A percentile compares a stretch with the other conserved stretches of the same genome.
phyloP scores from a whole-genome alignment of 2,888 invertebrate genomes.

The Eristalis pertinax region DNA sequence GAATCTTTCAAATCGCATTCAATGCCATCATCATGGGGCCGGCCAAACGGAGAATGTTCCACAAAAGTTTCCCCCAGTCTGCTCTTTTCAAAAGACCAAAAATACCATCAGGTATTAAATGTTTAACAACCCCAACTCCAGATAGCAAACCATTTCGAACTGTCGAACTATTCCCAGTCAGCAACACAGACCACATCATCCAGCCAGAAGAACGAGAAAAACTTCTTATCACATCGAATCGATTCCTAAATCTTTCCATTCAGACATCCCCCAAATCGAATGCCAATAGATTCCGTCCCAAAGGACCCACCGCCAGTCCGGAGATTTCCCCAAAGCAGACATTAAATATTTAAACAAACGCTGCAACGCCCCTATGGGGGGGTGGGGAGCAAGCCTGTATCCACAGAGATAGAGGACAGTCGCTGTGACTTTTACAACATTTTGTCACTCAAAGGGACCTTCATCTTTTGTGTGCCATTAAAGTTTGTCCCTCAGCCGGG shows the following conservation, averaged over 20 bases:
- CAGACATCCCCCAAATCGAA: not conserved
- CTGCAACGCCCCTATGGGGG: not conserved
- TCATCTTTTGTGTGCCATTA: not conserved
- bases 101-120: too few relatives aligned
- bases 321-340: slow-evolving; percentile 20
- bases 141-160: too few relatives aligned
- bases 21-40: too few relatives aligned
- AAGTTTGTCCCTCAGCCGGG: not conserved
- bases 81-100: too few relatives aligned
- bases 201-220: not conserved
- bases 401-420: not conserved
- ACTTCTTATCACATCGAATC: not conserved
- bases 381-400: not conserved
- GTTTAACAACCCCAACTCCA: too few relatives aligned
- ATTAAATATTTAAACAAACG: slow-evolving; percentile 32
- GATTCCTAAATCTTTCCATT: too few relatives aligned
- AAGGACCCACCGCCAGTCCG: not conserved
- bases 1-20: too few relatives aligned
- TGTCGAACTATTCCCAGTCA: too few relatives aligned
- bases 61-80: too few relatives aligned
- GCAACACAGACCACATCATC: too few relatives aligned
- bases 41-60: too few relatives aligned
- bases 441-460: slow-evolving; percentile 7
- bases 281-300: slow-evolving; percentile 22
- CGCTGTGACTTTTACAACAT: slow-evolving; percentile 10